Evolutionary conservation across 2,888 invertebrate genomes (phyloP), one percentile per base, ranked within the genome.

Genomic region (Drosophila helvetica): DNA sequence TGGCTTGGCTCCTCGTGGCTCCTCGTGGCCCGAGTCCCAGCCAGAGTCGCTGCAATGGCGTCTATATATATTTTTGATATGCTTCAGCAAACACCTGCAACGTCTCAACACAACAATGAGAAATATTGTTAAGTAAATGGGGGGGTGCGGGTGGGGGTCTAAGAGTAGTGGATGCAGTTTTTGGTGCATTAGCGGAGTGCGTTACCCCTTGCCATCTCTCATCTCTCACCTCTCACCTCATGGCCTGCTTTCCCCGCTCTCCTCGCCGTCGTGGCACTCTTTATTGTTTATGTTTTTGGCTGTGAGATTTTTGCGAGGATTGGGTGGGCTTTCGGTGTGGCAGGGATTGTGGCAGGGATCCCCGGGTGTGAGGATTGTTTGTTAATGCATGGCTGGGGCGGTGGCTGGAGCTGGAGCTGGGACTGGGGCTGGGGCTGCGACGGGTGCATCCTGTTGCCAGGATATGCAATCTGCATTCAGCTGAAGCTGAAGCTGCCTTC

Each of bases 71-170:
- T 73, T 87, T 82, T 81, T 84, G 81, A 81, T 87, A 82, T 85
- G 82, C 85, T 81, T 77, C 76, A 76, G 87, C 77, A 79, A 87
- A 87, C 87, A 83, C 83, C 83, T 87, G 83, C 87, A 87, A 87
- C 82, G 85, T 83, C 87, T 87, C 87, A 87, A 85, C 83, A 85
- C 83, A 85, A 87, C 87, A 85, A 85, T 77, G 80, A 70, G 69
- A 85, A 85, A 84, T 86, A 86, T 84, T 73, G 72, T 82, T 74
- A 78, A 86, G 81, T 84, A 80, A 86, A 72, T 72, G 64, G 46
- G 63, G 67, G 30, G 19, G 9, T 10, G 1, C 54, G 12, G 2
- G 15, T 8, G 1, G 17, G 51, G 12, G 30, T 27, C 17, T 18
- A 17, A 19, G 55, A 27, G 42, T 27, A 62, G 52, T 60, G 64